phyloP scores from a whole-genome alignment of 2,113 vertebrate species.

The Pelobates fuscus region DNA sequence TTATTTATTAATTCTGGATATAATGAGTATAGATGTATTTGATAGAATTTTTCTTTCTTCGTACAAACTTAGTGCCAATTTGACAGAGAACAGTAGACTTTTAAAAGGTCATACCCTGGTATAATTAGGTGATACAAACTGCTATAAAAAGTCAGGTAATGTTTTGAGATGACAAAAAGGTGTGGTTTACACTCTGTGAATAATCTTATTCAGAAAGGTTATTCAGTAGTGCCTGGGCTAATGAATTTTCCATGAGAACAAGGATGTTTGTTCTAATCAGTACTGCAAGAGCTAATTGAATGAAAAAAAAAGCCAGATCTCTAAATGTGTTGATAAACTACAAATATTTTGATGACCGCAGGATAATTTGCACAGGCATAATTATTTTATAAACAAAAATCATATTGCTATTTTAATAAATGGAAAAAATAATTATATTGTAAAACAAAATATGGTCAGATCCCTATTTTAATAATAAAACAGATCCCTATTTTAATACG shows the following conservation, averaged over 20 bases:
- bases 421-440: too few relatives aligned
- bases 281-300: conserved; percentile 41
- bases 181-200: conserved; percentile 49
- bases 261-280: conserved; percentile 48
- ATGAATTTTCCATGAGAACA: conserved; percentile 51
- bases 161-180: conserved; percentile 23
- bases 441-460: too few relatives aligned
- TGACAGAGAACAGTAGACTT: too few relatives aligned
- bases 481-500: too few relatives aligned
- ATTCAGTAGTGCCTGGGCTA: conserved; percentile 42
- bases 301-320: conserved; percentile 14
- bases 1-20: too few relatives aligned
- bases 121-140: not conserved
- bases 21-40: too few relatives aligned
- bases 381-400: not conserved
- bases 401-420: too few relatives aligned
- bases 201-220: conserved; percentile 40
- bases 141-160: conserved; percentile 17
- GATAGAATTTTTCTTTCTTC: too few relatives aligned
- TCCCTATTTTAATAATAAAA: too few relatives aligned
- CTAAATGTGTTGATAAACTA: conserved; percentile 22
- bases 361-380: conserved; percentile 4
- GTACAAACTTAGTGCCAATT: too few relatives aligned
- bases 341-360: not conserved
- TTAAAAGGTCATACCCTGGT: conserved; percentile 17